phyloP scores from a whole-genome alignment of 2,888 invertebrate genomes.

The Aphidoletes aphidimyza region DNA sequence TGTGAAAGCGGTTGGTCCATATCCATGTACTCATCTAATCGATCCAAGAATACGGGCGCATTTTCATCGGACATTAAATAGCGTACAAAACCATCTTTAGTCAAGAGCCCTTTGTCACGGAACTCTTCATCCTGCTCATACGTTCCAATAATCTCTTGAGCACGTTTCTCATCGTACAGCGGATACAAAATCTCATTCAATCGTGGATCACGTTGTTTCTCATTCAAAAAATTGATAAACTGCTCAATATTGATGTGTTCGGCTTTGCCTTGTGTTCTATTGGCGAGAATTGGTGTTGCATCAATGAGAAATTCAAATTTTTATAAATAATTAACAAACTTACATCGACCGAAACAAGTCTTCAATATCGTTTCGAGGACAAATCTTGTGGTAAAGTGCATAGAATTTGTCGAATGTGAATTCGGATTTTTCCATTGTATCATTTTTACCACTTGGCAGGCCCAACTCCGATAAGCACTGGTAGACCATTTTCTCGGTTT shows the following conservation, averaged over 20 bases:
- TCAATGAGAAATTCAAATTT: neutral
- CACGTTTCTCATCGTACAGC: conserved; percentile 93
- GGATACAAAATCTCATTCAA: conserved; percentile 99
- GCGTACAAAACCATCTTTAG: conserved; percentile 95
- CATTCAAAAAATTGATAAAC: conserved; percentile 92
- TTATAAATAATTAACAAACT: conserved; percentile 67
- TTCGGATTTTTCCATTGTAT: conserved; percentile 91
- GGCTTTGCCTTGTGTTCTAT: conserved; percentile 88
- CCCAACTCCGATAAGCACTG: conserved; percentile 94
- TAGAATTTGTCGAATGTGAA: conserved; percentile 99
- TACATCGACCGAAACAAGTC: conserved; percentile 96
- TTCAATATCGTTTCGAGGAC: conserved; percentile 98
- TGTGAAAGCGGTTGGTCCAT: conserved; percentile 99
- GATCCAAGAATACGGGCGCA: conserved; percentile 97
- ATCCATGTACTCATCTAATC: conserved; percentile 97
- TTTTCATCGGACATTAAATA: conserved; percentile 99
- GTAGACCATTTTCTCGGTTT: conserved; percentile 97
- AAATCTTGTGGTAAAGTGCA: conserved; percentile 97
- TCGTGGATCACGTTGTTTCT: conserved; percentile 97
- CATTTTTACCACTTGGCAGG: conserved; percentile 94
- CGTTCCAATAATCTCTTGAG: conserved; percentile 89
- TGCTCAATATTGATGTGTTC: conserved; percentile 88
- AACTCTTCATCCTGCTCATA: conserved; percentile 89
- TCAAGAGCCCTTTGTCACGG: conserved; percentile 78
- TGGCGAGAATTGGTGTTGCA: conserved; percentile 58